Conservation (phyloP, 2,888 invertebrate genomes). For the Dastarcus helophoroides region DNA sequence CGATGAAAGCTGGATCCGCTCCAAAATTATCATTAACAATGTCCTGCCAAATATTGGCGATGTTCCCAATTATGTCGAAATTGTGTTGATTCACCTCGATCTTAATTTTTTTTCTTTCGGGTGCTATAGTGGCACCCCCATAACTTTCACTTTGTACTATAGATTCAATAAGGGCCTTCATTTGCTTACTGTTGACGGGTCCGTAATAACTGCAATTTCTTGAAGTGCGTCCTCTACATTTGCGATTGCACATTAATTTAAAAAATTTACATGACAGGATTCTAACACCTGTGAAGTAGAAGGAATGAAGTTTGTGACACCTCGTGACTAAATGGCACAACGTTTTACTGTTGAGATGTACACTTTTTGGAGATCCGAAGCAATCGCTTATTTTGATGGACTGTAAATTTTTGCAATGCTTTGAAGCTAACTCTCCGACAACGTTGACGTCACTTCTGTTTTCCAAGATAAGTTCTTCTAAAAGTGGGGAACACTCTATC, state of each 20-base stretch:
- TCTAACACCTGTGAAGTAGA: slow-evolving; percentile 16
- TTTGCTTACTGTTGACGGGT: slow-evolving; percentile 18
- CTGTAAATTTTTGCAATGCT: slow-evolving; percentile 15
- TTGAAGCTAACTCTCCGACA: slow-evolving; percentile 13
- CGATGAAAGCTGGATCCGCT: too few species aligned
- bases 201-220: slow-evolving; percentile 11
- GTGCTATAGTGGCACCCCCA: slow-evolving; percentile 13
- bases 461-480: slow-evolving; percentile 14
- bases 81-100: slow-evolving; percentile 7
- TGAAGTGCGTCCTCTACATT: slow-evolving; percentile 2
- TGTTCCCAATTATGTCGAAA: slow-evolving; percentile 6
- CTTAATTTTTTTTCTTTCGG: slow-evolving; percentile 8
- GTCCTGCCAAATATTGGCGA: slow-evolving; percentile 8
- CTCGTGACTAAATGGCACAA: slow-evolving; percentile 17
- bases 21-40: slow-evolving; percentile 7
- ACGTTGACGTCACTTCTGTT: slow-evolving; percentile 17
- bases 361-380: slow-evolving; percentile 7
- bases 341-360: slow-evolving; percentile 13
- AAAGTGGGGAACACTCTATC: slow-evolving; percentile 18
- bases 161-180: slow-evolving; percentile 17
- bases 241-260: slow-evolving; percentile 12
- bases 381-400: slow-evolving; percentile 14
- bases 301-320: slow-evolving; percentile 16
- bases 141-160: slow-evolving; percentile 14
- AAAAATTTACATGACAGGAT: slow-evolving; percentile 20